Percentiles rank a stretch among this genome's conserved stretches.
Evolutionary conservation across 2,797 vertebrate genomes (phyloP).

Genomic region (Phrynocephalus vlangalii): DNA sequence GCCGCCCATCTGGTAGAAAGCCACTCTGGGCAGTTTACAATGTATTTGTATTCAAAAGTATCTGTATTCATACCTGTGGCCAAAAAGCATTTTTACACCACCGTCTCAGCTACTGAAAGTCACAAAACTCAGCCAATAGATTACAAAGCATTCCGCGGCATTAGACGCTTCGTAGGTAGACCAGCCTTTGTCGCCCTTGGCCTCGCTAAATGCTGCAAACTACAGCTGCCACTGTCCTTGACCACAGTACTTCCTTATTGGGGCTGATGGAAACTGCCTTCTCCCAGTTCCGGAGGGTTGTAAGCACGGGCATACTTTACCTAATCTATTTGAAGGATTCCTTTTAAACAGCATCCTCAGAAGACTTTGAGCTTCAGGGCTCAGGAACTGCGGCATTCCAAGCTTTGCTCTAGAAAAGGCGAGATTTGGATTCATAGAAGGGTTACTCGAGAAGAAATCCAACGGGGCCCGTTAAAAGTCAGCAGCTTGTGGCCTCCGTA

Average conservation of each 20-base stretch:
- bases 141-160: background rate
- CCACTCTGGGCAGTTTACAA: too few relatives aligned
- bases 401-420: constrained; percentile 88
- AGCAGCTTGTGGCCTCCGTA: background rate
- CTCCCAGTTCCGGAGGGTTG: background rate
- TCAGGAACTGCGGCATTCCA: constrained; percentile 98
- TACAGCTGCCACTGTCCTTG: too few relatives aligned
- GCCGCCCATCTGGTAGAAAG: too few relatives aligned
- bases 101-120: background rate
- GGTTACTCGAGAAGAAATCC: background rate
- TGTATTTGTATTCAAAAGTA: too few relatives aligned
- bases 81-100: background rate
- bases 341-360: constrained; percentile 97
- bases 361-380: constrained; percentile 96
- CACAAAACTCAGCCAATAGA: background rate
- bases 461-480: background rate
- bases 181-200: background rate
- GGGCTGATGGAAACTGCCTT: background rate
- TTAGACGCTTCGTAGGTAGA: background rate
- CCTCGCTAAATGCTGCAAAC: background rate
- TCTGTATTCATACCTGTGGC: background rate
- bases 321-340: constrained; percentile 95
- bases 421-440: background rate
- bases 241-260: background rate
- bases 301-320: constrained; percentile 73